Base-by-base conservation (phyloP, 2,113 vertebrate genomes). In the Pholis gunnellus region DNA sequence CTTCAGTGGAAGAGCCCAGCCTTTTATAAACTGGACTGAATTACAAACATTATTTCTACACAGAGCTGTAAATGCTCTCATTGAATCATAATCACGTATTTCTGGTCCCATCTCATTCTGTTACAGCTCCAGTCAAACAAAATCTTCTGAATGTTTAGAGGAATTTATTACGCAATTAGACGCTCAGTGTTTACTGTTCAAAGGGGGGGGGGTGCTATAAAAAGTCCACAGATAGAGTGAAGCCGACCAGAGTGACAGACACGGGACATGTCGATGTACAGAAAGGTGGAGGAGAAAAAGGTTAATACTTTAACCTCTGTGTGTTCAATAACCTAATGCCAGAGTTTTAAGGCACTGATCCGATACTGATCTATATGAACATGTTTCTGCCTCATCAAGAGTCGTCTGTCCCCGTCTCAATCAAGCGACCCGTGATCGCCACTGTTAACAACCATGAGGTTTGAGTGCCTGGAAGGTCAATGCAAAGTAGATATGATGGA, bases 231-330 rank as follows among this genome's bases (percentile, higher is more conserved):
- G 20, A 15, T 18, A 1, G 20, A 25, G 9, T 5, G n/a, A 46
- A 46, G 61, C 6, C 36, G 44, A 48, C 59, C 34, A 63, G 52
- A 65, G 14, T 66, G 8, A n/a, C 6, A n/a, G 38, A 72, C n/a
- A 60, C 17, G 72, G 15, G 67, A 64, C 38, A 29, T 72, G 74
- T 27, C 14, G 61, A 85, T 63, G 69, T 22, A 17, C 36, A 74
- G 56, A 54, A 9, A 25, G 44, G 25, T 34, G 63, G 48, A 56
- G 46, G 25, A 22, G n/a, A 44, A 38, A 68, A 54, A 54, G 25
- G 11, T 25, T 8, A 63, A 31, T 22, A 56, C 22, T 56, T 56
- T 25, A 11, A 56, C 50, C 50, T 3, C 10, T 57, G 27, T 13
- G 25, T 6, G n/a, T 27, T 13, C n/a, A 57, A 57, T 14, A 57